Conservation (phyloP, 2,888 invertebrate genomes). For the Synergus itoensis region DNA sequence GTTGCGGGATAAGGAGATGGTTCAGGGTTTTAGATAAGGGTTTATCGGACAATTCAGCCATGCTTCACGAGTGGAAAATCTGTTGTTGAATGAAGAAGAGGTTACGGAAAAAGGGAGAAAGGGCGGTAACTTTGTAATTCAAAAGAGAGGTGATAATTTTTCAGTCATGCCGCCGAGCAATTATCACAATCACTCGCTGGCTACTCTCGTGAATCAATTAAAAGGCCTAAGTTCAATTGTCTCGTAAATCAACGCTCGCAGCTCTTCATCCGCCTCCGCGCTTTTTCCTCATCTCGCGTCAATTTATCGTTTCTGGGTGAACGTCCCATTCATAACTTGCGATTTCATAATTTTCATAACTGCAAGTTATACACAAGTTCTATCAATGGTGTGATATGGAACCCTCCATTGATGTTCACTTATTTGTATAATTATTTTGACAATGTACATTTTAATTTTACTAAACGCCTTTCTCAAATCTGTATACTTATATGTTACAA, state of each 20-base stretch:
- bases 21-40: constrained; percentile 26
- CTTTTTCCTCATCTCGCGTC: constrained; percentile 31
- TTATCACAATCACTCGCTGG: constrained; percentile 32
- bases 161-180: constrained; percentile 38
- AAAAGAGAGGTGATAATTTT: constrained; percentile 26
- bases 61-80: constrained; percentile 14
- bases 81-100: constrained; percentile 1
- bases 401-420: neutral
- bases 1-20: constrained; percentile 29
- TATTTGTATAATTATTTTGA: neutral
- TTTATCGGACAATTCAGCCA: neutral
- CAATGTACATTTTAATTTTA: neutral
- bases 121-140: constrained; percentile 9
- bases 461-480: neutral
- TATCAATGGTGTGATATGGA: constrained; percentile 2
- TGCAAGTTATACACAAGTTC: constrained; percentile 31
- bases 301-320: constrained; percentile 42
- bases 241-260: constrained; percentile 38
- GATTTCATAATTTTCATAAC: constrained; percentile 41
- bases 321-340: constrained; percentile 41
- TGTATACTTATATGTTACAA: neutral
- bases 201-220: constrained; percentile 40
- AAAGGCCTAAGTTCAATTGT: constrained; percentile 41
- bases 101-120: neutral
- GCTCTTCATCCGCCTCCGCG: constrained; percentile 38